Evolutionary conservation across 2,888 invertebrate genomes (phyloP).

Genomic region (Yponomeuta plumbellus): DNA sequence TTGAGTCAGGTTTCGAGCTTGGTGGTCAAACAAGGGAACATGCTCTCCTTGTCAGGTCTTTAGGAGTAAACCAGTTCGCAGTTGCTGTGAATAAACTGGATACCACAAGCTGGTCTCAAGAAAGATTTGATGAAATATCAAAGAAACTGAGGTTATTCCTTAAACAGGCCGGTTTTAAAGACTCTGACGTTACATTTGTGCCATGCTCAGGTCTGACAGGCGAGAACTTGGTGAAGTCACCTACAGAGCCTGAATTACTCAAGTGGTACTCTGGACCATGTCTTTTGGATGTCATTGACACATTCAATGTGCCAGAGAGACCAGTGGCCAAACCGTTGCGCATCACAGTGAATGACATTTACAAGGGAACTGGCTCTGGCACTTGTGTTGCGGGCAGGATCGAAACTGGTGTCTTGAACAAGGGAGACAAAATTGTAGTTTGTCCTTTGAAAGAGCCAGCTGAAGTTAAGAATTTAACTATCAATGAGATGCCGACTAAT

Average conservation of each 20-base stretch:
- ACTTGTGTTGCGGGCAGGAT: constrained; percentile 94
- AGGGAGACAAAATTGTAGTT: constrained; percentile 91
- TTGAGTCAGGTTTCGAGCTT: constrained; percentile 98
- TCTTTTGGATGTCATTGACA: constrained; percentile 90
- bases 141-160: constrained; percentile 88
- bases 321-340: constrained; percentile 92
- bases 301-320: constrained; percentile 90
- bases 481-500: constrained; percentile 83
- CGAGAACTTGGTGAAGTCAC: constrained; percentile 87
- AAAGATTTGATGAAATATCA: constrained; percentile 92
- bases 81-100: constrained; percentile 99
- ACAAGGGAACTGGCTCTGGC: constrained; percentile 93
- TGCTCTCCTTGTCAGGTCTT: constrained; percentile 91
- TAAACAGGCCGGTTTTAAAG: constrained; percentile 94
- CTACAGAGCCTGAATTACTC: constrained; percentile 78
- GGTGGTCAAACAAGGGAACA: constrained; percentile 99
- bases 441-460: constrained; percentile 91
- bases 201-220: constrained; percentile 98
- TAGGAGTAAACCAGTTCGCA: constrained; percentile 94
- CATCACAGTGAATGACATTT: constrained; percentile 95
- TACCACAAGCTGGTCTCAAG: constrained; percentile 94
- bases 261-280: constrained; percentile 91
- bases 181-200: constrained; percentile 89
- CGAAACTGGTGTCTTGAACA: constrained; percentile 91
- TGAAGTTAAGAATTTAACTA: constrained; percentile 84